Evolutionary conservation across 2,797 vertebrate genomes (phyloP).

Genomic region (Hyperoplus lanceolatus): DNA sequence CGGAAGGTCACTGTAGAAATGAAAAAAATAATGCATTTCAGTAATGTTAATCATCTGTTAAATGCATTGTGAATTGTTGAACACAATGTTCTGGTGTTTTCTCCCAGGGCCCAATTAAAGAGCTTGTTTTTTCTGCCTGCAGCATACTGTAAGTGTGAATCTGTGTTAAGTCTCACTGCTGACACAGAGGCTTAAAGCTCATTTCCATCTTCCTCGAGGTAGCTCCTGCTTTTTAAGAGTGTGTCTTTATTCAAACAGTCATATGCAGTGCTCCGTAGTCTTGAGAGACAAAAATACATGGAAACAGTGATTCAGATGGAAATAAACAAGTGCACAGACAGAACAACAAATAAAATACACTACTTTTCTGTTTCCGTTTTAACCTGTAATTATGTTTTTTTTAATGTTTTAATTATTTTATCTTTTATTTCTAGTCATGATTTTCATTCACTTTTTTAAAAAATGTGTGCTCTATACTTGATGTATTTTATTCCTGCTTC

Average conservation of each 20-base stretch:
- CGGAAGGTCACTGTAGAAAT: slow-evolving; percentile 25
- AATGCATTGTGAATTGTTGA: slow-evolving; percentile 82
- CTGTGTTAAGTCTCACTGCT: slow-evolving; percentile 60
- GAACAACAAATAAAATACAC: slow-evolving; percentile 11
- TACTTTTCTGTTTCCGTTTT: background rate
- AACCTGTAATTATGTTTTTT: too few relatives aligned
- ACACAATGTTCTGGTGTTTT: slow-evolving; percentile 80
- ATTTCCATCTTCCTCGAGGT: slow-evolving; percentile 62
- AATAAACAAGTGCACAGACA: slow-evolving; percentile 25
- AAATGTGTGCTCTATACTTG: too few relatives aligned
- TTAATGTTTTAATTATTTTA: too few relatives aligned
- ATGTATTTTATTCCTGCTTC: too few relatives aligned
- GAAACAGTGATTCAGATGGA: background rate
- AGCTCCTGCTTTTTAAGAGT: slow-evolving; percentile 27
- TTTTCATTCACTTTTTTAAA: too few relatives aligned
- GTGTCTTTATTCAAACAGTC: slow-evolving; percentile 43
- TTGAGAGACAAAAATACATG: slow-evolving; percentile 32
- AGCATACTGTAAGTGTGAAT: slow-evolving; percentile 52
- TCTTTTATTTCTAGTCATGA: too few relatives aligned
- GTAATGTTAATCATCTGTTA: slow-evolving; percentile 80
- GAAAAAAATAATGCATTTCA: slow-evolving; percentile 65
- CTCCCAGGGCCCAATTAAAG: slow-evolving; percentile 86
- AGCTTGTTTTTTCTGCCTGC: slow-evolving; percentile 59
- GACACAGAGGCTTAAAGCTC: slow-evolving; percentile 61
- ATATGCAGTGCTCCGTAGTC: slow-evolving; percentile 3